Evolutionary conservation across 2,888 invertebrate species (phyloP).

Genomic region (Sphaeridia pumilis): DNA sequence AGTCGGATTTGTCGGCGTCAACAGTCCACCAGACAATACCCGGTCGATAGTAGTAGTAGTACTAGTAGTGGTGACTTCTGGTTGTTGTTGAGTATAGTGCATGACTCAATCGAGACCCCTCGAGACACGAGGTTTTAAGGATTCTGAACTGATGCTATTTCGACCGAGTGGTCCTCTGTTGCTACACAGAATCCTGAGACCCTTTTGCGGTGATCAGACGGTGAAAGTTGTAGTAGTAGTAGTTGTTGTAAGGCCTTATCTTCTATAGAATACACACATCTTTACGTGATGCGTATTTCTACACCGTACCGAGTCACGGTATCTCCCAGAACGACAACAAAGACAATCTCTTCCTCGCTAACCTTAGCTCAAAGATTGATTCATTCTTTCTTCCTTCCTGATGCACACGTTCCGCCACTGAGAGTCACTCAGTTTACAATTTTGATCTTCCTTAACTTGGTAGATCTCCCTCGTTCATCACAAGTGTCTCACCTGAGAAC

Average conservation of each 20-base stretch:
- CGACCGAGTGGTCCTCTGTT: background rate
- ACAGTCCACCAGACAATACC: no score
- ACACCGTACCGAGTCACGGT: conserved; percentile 1
- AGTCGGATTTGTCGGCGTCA: no score
- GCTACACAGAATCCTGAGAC: background rate
- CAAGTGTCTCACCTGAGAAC: no score
- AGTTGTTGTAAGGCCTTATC: background rate
- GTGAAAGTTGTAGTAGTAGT: no score
- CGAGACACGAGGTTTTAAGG: background rate
- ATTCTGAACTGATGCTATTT: background rate
- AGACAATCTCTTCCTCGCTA: background rate
- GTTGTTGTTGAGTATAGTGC: background rate
- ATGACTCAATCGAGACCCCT: no score
- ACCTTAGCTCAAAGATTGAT: background rate
- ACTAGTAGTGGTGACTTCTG: background rate
- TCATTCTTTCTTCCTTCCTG: conserved; percentile 3
- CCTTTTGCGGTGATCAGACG: no score
- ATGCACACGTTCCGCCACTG: conserved; percentile 1
- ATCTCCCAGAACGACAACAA: no score
- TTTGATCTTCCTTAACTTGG: background rate
- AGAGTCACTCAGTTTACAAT: conserved; percentile 10
- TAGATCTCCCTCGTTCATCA: no score
- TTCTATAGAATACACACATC: conserved; percentile 5
- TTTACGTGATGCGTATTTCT: conserved; percentile 2
- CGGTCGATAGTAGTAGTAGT: no score